Percentiles rank a stretch among this genome's conserved stretches.
Conservation (phyloP, 2,113 vertebrate genomes). For the Aspiorhynchus laticeps region DNA sequence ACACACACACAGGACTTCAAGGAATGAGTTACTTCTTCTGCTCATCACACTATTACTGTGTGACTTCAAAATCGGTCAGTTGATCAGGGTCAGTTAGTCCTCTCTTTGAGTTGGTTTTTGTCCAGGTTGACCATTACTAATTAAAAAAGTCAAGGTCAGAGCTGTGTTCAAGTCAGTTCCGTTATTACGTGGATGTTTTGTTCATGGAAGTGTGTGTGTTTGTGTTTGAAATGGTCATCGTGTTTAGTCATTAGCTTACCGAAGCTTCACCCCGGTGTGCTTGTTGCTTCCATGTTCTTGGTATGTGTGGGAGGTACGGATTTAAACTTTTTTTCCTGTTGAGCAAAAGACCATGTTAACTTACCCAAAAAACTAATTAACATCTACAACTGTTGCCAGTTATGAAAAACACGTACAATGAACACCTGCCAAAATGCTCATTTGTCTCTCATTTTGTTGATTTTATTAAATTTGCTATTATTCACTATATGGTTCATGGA, state of each 20-base stretch:
- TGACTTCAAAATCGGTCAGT: not conserved
- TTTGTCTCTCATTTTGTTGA: not conserved
- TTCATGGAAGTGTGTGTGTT: not conserved
- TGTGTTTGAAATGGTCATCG: not conserved
- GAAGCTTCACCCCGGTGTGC: not conserved
- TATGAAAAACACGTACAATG: not conserved
- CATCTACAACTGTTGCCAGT: too few species aligned
- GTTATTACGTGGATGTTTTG: constrained; percentile 47
- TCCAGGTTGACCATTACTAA: not conserved
- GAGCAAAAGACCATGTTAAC: not conserved
- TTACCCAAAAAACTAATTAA: not conserved
- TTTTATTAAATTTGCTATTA: not conserved
- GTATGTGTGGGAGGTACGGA: constrained; percentile 24
- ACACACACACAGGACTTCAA: constrained; percentile 1
- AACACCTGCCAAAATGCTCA: not conserved
- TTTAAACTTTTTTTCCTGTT: not conserved
- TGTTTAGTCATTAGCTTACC: constrained; percentile 17
- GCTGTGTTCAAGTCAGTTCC: constrained; percentile 13
- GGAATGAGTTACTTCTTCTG: not conserved
- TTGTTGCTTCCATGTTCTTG: not conserved
- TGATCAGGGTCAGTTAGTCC: not conserved
- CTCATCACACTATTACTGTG: not conserved
- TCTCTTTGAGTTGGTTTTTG: not conserved
- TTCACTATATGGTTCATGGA: not conserved
- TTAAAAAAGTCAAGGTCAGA: not conserved